A percentile compares a stretch with the other conserved stretches of the same genome.
These are phyloP conservation scores for Arctia plantaginis DNA, from an alignment of 2,888 invertebrate species.

Conservation along the genomic window DNA sequence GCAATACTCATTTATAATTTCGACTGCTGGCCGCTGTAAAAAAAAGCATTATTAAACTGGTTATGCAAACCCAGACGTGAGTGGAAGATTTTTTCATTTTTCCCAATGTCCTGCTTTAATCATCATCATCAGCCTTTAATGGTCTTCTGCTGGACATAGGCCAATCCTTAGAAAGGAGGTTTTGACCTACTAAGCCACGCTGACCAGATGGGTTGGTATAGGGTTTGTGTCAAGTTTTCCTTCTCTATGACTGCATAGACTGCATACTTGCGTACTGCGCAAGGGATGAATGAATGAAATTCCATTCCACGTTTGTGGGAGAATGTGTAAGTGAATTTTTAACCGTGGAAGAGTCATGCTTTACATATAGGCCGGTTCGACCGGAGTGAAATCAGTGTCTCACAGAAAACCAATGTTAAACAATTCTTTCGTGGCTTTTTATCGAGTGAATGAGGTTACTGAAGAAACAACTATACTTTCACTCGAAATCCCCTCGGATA, in stretches of 20 bases:
- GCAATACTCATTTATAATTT: slow-evolving; percentile 58
- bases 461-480: not conserved
- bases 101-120: not conserved
- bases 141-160: too few species aligned
- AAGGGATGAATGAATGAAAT: too few species aligned
- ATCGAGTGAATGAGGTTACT: not conserved
- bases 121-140: too few species aligned
- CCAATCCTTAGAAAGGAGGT: too few species aligned
- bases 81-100: not conserved
- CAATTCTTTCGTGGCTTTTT: not conserved
- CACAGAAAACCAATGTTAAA: not conserved
- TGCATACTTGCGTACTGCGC: too few species aligned
- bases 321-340: too few species aligned
- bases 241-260: too few species aligned
- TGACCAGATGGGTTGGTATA: too few species aligned
- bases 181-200: too few species aligned
- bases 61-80: not conserved
- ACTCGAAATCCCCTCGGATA: too few species aligned
- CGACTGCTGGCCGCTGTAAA: slow-evolving; percentile 64
- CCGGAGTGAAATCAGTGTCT: not conserved
- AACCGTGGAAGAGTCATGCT: not conserved
- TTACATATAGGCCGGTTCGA: not conserved
- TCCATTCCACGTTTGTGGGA: too few species aligned
- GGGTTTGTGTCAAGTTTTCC: too few species aligned
- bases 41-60: slow-evolving; percentile 30